Percentiles rank a stretch among this genome's conserved stretches.
Evolutionary conservation across 2,888 invertebrate species (phyloP).

Genomic region (Pseudococcus viburni): DNA sequence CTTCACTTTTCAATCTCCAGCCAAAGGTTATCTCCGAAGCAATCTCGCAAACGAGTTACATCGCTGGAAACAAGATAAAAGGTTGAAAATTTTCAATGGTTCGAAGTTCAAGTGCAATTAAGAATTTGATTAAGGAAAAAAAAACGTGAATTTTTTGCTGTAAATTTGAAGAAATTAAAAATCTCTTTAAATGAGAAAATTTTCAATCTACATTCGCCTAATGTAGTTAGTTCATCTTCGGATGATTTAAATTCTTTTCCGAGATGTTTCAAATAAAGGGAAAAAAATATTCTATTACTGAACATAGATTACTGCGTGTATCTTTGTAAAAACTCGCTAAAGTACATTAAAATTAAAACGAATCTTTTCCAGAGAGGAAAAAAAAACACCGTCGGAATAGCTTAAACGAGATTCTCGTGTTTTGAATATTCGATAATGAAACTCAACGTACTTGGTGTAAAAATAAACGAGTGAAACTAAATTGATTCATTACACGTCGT

Average conservation of each 20-base stretch:
- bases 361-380: background rate
- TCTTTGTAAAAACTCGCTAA: background rate
- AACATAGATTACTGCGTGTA: background rate
- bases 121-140: background rate
- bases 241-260: background rate
- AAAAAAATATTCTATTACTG: background rate
- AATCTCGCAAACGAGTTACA: background rate
- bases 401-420: background rate
- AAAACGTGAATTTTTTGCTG: background rate
- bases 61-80: background rate
- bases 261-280: background rate
- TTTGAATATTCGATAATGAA: background rate
- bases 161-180: background rate
- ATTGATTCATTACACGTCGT: too few relatives aligned
- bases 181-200: background rate
- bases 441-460: background rate
- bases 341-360: background rate
- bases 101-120: conserved; percentile 11
- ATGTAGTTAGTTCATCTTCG: background rate
- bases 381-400: background rate
- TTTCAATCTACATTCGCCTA: background rate
- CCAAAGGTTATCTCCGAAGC: background rate
- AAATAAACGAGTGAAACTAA: background rate
- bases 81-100: background rate
- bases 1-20: background rate